Percentiles rank a stretch among this genome's conserved stretches.
These are phyloP conservation scores for Vicugna pacos DNA, from an alignment of 2,113 vertebrate species.

Conservation along the genomic window DNA sequence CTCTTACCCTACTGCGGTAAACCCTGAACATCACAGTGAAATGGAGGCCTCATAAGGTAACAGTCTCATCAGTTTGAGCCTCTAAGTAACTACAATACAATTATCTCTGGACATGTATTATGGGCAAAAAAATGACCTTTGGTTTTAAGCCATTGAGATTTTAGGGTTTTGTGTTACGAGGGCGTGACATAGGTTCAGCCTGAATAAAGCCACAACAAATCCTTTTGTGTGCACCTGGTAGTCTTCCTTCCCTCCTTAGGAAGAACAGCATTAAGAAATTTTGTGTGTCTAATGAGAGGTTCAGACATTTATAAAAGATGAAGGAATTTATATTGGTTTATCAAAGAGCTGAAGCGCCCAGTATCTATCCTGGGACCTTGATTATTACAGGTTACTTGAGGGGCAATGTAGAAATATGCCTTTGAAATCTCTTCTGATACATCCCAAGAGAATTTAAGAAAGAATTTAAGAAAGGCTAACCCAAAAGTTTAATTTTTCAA, in stretches of 20 bases:
- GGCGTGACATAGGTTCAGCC: neutral
- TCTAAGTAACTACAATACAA: neutral
- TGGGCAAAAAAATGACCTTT: neutral
- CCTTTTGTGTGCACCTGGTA: neutral
- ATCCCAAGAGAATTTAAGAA: neutral
- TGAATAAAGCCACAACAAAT: neutral
- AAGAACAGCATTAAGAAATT: neutral
- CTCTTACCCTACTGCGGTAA: neutral
- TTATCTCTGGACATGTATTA: neutral
- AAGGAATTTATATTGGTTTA: neutral
- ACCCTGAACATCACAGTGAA: neutral
- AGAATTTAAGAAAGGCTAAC: neutral
- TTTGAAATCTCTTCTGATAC: neutral
- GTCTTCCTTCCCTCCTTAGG: neutral
- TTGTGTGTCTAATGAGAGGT: neutral
- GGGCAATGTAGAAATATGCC: neutral
- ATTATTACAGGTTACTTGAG: neutral
- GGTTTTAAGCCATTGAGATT: neutral
- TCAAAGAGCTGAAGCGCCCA: neutral
- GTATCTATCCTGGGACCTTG: neutral
- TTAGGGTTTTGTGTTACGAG: neutral
- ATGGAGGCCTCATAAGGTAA: neutral
- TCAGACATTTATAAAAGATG: neutral
- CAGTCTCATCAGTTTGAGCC: neutral
- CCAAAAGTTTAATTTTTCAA: conserved; percentile 13